A percentile compares a stretch with the other conserved stretches of the same genome.
Conservation (phyloP, 2,888 invertebrate species). For the Eupeodes luniger region DNA sequence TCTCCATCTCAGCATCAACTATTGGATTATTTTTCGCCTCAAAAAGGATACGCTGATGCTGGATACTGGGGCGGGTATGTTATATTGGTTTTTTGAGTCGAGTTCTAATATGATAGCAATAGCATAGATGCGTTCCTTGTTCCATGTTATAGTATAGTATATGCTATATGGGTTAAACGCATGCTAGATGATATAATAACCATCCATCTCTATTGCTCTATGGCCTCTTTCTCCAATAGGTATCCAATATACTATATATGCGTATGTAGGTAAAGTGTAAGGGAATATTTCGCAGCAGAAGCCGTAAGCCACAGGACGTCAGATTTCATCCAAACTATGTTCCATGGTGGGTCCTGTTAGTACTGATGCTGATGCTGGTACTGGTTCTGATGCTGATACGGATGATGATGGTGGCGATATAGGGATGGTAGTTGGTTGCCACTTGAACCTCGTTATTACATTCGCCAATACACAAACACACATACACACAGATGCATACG, state of each 20-base stretch:
- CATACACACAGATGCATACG: background rate
- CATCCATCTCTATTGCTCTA: slow-evolving; percentile 62
- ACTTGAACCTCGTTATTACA: slow-evolving; percentile 68
- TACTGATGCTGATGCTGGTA: background rate
- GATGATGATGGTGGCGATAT: background rate
- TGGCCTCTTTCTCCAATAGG: background rate
- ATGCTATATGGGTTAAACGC: slow-evolving; percentile 61
- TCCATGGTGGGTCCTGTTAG: slow-evolving; percentile 8
- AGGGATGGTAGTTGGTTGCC: slow-evolving; percentile 47
- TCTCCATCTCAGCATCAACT: background rate
- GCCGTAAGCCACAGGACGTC: slow-evolving; percentile 64
- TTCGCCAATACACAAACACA: slow-evolving; percentile 36
- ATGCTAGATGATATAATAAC: slow-evolving; percentile 68
- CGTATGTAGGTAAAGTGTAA: slow-evolving; percentile 5
- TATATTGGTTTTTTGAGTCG: slow-evolving; percentile 61
- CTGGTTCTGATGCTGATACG: too few species aligned
- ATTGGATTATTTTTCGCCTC: slow-evolving; percentile 48
- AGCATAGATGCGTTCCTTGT: slow-evolving; percentile 55
- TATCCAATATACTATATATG: too few species aligned
- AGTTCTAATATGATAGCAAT: slow-evolving; percentile 37
- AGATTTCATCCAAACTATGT: slow-evolving; percentile 60
- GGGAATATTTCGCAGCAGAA: slow-evolving; percentile 53
- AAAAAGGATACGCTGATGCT: slow-evolving; percentile 33
- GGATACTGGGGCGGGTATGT: slow-evolving; percentile 27
- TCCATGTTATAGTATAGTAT: slow-evolving; percentile 19